Conservation (phyloP, 2,888 invertebrate species). For the Lithodes maja region DNA sequence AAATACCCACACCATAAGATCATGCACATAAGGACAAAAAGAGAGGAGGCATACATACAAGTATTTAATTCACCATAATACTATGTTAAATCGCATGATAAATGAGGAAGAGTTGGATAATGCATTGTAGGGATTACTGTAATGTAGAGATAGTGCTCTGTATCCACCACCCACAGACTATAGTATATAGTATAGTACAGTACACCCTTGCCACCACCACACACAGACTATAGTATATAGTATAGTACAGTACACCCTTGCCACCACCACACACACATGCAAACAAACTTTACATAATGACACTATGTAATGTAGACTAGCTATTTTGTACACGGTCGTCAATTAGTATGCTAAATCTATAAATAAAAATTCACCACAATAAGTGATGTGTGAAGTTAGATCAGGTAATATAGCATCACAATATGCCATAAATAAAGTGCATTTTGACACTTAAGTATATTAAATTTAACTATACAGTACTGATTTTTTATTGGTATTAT, state of each 20-base stretch:
- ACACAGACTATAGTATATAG: too few relatives aligned
- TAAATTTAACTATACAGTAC: too few relatives aligned
- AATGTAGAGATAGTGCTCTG: constrained; percentile 22
- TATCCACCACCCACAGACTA: constrained; percentile 53
- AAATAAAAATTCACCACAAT: too few relatives aligned
- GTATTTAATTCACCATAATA: constrained; percentile 65
- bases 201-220: constrained; percentile 47
- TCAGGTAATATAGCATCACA: too few relatives aligned
- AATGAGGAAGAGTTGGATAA: constrained; percentile 60
- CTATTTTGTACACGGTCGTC: too few relatives aligned
- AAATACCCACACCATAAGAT: neutral
- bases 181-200: neutral
- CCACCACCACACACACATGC: constrained; percentile 53
- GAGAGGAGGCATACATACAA: constrained; percentile 54
- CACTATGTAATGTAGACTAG: too few relatives aligned
- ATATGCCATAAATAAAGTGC: too few relatives aligned
- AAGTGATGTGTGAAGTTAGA: too few relatives aligned
- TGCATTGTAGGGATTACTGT: constrained; percentile 45
- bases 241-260: constrained; percentile 24
- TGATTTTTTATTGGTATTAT: too few relatives aligned
- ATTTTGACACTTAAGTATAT: too few relatives aligned
- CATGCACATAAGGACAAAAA: constrained; percentile 8
- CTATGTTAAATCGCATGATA: constrained; percentile 62
- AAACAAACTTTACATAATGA: constrained; percentile 28
- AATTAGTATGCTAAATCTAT: too few relatives aligned